A percentile compares a stretch with the other conserved stretches of the same genome.
These are phyloP conservation scores for Falcunculus frontatus DNA, from an alignment of 2,113 vertebrate species.

Conservation along the genomic window DNA sequence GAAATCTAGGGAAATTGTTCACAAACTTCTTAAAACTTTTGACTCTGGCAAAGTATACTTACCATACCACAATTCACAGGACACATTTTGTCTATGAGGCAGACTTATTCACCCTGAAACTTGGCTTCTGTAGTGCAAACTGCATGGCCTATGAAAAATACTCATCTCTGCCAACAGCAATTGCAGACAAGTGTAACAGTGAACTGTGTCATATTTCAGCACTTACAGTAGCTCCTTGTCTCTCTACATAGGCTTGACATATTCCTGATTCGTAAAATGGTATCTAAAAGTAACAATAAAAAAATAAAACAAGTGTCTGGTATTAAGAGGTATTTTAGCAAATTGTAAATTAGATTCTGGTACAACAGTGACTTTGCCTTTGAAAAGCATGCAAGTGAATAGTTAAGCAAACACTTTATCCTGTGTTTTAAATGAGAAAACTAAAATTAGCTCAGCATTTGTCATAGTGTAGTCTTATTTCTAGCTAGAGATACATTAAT, in stretches of 20 bases:
- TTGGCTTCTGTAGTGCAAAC: neutral
- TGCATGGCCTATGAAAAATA: neutral
- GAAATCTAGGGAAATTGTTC: neutral
- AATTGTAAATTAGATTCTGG: neutral
- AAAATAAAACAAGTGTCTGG: neutral
- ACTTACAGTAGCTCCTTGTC: constrained; percentile 78
- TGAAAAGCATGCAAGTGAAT: neutral
- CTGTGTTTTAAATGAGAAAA: neutral
- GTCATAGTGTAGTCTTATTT: neutral
- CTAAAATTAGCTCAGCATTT: neutral
- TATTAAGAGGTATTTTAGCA: neutral
- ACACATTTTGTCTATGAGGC: neutral
- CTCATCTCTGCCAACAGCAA: neutral
- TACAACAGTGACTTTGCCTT: neutral
- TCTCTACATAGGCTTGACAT: constrained; percentile 76
- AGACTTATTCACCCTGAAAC: neutral
- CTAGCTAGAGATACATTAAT: neutral
- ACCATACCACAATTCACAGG: neutral
- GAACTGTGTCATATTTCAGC: neutral
- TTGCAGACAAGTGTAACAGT: neutral
- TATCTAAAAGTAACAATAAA: constrained; percentile 64
- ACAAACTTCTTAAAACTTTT: neutral
- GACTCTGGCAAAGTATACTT: neutral
- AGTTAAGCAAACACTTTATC: neutral
- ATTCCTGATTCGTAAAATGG: constrained; percentile 78